A percentile compares a stretch with the other conserved stretches of the same genome.
phyloP scores from a whole-genome alignment of 1,140 invertebrate species.

The Episyrphus balteatus region DNA sequence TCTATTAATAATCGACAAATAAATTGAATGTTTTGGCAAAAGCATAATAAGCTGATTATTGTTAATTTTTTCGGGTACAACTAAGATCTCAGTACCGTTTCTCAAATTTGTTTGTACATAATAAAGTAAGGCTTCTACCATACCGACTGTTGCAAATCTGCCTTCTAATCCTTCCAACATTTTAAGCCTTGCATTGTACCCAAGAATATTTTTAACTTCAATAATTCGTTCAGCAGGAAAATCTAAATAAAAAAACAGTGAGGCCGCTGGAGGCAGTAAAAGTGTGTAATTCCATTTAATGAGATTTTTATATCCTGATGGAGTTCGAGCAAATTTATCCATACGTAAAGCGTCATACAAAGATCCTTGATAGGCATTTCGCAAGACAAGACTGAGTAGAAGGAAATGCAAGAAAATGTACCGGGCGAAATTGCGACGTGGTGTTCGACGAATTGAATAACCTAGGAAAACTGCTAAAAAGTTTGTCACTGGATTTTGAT shows the following conservation, averaged over 20 bases:
- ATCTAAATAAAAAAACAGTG: too few relatives aligned
- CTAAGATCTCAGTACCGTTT: background rate
- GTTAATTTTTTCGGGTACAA: slow-evolving; percentile 3
- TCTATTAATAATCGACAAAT: background rate
- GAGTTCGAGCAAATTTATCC: background rate
- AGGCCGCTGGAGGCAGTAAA: background rate
- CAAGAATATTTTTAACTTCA: too few relatives aligned
- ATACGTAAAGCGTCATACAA: slow-evolving; percentile 7
- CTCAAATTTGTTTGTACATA: background rate
- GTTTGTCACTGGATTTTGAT: background rate
- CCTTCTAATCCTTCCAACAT: background rate
- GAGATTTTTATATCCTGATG: background rate
- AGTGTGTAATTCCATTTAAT: background rate
- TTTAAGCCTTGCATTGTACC: too few relatives aligned
- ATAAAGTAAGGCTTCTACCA: background rate
- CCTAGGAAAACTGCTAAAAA: slow-evolving; percentile 5
- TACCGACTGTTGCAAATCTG: background rate
- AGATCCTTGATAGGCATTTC: slow-evolving; percentile 10
- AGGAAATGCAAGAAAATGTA: slow-evolving; percentile 6
- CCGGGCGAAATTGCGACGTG: slow-evolving; percentile 6
- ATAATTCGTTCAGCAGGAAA: slow-evolving; percentile 2
- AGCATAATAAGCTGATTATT: slow-evolving; percentile 1
- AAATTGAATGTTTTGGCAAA: slow-evolving; percentile 4
- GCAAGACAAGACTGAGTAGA: slow-evolving; percentile 3
- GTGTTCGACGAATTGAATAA: slow-evolving; percentile 5